Conservation (phyloP, 2,888 invertebrate genomes). For the Glyphotaelius pellucidus region DNA sequence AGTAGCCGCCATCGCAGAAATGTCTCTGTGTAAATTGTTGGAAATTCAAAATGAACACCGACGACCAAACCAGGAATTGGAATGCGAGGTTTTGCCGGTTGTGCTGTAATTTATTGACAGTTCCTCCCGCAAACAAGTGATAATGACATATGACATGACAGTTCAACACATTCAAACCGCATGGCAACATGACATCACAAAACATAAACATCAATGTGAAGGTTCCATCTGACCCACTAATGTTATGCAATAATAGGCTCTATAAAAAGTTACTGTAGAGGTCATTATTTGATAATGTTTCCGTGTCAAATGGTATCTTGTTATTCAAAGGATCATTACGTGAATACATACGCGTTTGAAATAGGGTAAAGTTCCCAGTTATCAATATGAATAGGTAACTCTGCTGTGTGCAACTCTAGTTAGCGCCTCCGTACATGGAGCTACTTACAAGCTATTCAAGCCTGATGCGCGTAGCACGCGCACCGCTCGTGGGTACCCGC, state of each 20-base stretch:
- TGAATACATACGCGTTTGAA: neutral
- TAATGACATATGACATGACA: neutral
- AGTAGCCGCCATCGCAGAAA: constrained; percentile 66
- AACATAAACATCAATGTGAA: neutral
- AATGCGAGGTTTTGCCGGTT: constrained; percentile 13
- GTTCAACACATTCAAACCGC: neutral
- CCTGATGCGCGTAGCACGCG: no score
- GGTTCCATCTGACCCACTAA: no score
- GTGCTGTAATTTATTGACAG: constrained; percentile 2
- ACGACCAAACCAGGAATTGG: neutral
- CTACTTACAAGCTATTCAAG: no score
- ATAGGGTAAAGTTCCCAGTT: neutral
- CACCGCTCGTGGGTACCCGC: no score
- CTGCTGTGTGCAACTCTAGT: no score
- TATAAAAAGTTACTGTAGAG: no score
- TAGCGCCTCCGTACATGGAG: no score
- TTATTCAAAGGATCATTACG: neutral
- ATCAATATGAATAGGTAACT: neutral
- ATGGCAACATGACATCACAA: neutral
- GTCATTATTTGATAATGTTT: no score
- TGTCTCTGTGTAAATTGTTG: neutral
- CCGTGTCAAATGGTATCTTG: no score
- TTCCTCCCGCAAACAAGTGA: neutral
- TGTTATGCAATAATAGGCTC: no score
- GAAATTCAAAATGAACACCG: neutral